Evolutionary conservation across 2,888 invertebrate species (phyloP).

Genomic region (Apeira syringaria): DNA sequence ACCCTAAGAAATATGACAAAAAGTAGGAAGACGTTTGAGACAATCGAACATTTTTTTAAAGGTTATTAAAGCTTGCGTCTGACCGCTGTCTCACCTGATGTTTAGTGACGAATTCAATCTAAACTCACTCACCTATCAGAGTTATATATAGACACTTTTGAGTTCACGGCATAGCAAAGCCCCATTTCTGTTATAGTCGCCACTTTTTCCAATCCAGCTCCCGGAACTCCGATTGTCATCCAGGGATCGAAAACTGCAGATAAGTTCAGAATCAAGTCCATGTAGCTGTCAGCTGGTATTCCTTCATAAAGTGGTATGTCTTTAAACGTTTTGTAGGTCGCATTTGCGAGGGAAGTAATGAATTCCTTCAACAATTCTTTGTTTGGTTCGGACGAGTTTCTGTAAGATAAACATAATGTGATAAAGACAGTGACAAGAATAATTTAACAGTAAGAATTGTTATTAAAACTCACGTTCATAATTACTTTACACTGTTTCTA

Average conservation of each 20-base stretch:
- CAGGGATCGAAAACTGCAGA: constrained; percentile 74
- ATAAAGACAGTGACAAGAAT: no score
- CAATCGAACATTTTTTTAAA: no score
- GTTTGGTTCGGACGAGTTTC: constrained; percentile 51
- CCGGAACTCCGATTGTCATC: constrained; percentile 80
- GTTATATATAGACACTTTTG: constrained; percentile 84
- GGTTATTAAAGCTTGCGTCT: no score
- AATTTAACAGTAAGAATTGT: no score
- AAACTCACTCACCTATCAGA: constrained; percentile 79
- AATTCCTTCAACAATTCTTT: constrained; percentile 81
- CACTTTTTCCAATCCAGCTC: constrained; percentile 75
- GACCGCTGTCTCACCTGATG: no score
- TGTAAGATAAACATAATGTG: constrained; percentile 28
- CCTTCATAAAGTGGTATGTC: constrained; percentile 79
- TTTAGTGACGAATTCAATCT: no score
- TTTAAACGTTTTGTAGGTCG: constrained; percentile 85
- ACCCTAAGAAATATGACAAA: no score
- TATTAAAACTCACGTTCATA: no score
- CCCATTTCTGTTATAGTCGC: constrained; percentile 88
- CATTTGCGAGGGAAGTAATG: constrained; percentile 79
- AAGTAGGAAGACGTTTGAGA: no score
- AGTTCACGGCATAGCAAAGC: constrained; percentile 87
- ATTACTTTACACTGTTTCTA: no score
- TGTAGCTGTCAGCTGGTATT: constrained; percentile 79
- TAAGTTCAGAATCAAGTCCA: constrained; percentile 81